These are phyloP conservation scores for Aspiorhynchus laticeps DNA, from an alignment of 2,113 vertebrate species.

Conservation along the genomic window DNA sequence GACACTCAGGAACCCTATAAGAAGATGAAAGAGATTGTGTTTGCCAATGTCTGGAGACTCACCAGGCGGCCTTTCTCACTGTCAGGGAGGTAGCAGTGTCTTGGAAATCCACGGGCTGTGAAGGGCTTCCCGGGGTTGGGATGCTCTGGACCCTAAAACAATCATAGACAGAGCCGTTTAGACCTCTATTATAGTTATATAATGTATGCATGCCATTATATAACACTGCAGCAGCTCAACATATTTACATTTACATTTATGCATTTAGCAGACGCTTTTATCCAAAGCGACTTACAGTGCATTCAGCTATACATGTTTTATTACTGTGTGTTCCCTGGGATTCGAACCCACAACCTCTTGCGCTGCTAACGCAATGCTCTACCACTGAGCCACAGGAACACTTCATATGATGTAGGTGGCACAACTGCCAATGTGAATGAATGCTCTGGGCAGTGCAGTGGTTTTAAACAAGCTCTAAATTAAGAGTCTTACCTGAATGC, in stretches of 20 bases:
- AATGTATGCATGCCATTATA: background rate
- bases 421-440: background rate
- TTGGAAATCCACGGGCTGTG: constrained; percentile 94
- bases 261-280: too few species aligned
- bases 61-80: constrained; percentile 95
- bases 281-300: too few species aligned
- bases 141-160: constrained; percentile 87
- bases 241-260: too few species aligned
- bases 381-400: too few species aligned
- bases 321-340: too few species aligned
- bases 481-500: constrained; percentile 84
- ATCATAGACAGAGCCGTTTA: background rate
- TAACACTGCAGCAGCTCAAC: constrained; percentile 6
- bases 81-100: constrained; percentile 96
- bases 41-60: constrained; percentile 48
- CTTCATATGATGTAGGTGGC: background rate
- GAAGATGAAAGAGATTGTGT: background rate
- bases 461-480: background rate
- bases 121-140: constrained; percentile 95
- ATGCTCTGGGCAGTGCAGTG: background rate
- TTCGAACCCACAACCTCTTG: too few species aligned
- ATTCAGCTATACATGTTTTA: too few species aligned
- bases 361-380: too few species aligned
- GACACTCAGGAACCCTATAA: background rate
- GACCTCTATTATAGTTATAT: background rate